phyloP scores from a whole-genome alignment of 2,797 vertebrate species.

The Darevskia nairensis region DNA sequence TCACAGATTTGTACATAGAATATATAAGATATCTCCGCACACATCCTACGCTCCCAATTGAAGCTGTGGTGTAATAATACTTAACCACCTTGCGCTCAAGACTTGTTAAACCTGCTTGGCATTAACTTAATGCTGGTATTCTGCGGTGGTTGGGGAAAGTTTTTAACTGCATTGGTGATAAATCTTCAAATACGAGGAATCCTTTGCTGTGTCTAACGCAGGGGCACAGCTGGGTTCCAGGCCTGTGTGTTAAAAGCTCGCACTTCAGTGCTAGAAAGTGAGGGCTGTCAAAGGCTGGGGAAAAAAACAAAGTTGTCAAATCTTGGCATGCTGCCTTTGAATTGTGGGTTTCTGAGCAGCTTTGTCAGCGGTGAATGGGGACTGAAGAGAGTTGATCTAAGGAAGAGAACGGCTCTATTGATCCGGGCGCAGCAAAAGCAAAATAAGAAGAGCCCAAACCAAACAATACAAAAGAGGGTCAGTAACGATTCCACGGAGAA shows the following conservation, averaged over 20 bases:
- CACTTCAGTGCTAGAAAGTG: neutral
- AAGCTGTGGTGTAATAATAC: neutral
- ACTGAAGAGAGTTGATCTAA: conserved; percentile 29
- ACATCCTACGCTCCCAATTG: no score
- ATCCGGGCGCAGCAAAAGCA: conserved; percentile 35
- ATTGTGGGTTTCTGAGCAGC: conserved; percentile 25
- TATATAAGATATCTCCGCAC: neutral
- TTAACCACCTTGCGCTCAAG: neutral
- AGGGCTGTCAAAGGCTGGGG: neutral
- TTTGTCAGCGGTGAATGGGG: conserved; percentile 37
- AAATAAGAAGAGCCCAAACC: neutral
- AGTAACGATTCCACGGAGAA: neutral
- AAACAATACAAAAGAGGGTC: conserved; percentile 3
- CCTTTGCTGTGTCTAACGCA: neutral
- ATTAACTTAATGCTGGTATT: conserved; percentile 5
- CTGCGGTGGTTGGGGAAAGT: neutral
- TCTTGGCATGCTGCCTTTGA: conserved; percentile 1
- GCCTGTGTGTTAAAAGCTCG: neutral
- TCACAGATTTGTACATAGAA: neutral
- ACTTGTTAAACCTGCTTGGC: neutral
- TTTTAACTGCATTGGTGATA: neutral
- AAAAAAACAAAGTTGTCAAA: conserved; percentile 19
- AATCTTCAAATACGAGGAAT: neutral
- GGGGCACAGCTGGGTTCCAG: neutral
- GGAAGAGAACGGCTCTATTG: conserved; percentile 28